Evolutionary conservation across 2,113 vertebrate species (phyloP).

Genomic region (Isichthys henryi): DNA sequence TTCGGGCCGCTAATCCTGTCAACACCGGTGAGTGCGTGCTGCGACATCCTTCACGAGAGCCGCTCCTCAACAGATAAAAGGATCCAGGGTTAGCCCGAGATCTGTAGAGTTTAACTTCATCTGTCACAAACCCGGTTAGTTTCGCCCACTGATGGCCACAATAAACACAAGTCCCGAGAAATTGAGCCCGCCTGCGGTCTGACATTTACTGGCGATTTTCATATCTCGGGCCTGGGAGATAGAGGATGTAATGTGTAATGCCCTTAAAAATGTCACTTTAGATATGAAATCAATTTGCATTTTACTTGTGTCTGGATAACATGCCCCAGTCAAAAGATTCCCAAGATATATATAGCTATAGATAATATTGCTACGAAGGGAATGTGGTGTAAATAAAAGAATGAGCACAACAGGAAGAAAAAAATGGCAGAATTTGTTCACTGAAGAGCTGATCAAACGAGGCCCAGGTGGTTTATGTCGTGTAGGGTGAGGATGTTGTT

Average conservation of each 20-base stretch:
- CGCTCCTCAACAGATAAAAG: constrained; percentile 29
- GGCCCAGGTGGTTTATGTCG: constrained; percentile 51
- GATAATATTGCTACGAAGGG: constrained; percentile 64
- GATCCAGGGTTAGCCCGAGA: constrained; percentile 36
- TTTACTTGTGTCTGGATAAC: constrained; percentile 63
- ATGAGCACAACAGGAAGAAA: constrained; percentile 49
- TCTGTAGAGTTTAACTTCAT: constrained; percentile 43
- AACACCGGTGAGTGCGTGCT: constrained; percentile 23
- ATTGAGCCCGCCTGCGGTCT: constrained; percentile 51
- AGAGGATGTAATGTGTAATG: constrained; percentile 57
- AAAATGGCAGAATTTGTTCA: constrained; percentile 62
- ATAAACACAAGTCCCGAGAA: constrained; percentile 55
- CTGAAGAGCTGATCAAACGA: constrained; percentile 33
- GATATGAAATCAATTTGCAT: constrained; percentile 76
- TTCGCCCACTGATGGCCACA: constrained; percentile 47
- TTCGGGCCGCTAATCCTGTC: constrained; percentile 18
- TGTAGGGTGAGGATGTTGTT: constrained; percentile 48
- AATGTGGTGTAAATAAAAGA: constrained; percentile 47
- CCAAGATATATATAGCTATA: constrained; percentile 54
- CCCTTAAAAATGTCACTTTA: constrained; percentile 68
- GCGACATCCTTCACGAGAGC: constrained; percentile 23
- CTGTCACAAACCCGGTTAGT: constrained; percentile 55
- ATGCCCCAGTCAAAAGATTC: constrained; percentile 62
- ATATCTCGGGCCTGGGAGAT: constrained; percentile 60
- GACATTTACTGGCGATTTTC: constrained; percentile 69